Evolutionary conservation across 2,797 vertebrate genomes (phyloP), one percentile per base, ranked within the genome.

Genomic region (Phoeniculus purpureus): DNA sequence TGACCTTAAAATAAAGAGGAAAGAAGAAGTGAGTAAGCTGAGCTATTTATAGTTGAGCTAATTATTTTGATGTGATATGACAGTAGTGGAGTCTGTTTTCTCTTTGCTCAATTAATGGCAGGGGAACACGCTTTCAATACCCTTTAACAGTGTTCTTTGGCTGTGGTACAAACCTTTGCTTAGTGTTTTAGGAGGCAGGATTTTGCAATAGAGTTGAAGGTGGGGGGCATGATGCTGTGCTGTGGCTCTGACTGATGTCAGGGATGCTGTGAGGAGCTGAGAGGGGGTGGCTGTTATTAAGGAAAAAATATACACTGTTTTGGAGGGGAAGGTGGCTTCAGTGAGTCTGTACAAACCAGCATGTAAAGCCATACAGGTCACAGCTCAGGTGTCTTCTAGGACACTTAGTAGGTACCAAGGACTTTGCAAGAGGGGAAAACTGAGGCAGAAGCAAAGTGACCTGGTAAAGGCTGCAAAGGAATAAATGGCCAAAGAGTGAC

Each of bases 31-130:
- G 84, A 95, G 80, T 92, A 93, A 88, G 80, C 70, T 6, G 67
- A 52, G 67, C 77, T 95, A 95, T 96, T 94, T 87, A 91, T 92
- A 94, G 70, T 43, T 27, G n/a, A 91, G 86, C 81, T 94, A 95
- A 96, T 94, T 92, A 93, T 93, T 96, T 87, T 92, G 75, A 95
- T 78, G 85, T 73, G 80, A 68, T 93, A 72, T 84, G 89, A 87
- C 90, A 95, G 92, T 40, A 88, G 61, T 0, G 0, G 81, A 84
- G 82, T 81, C 93, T 93, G 88, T 91, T 91, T 94, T 90, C 81
- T 81, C 48, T 92, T 92, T 77, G 54, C 76, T 94, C 85, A 80
- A 64, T 95, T 90, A 92, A 95, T 70, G 73, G 56, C 80, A 93
- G 17, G 72, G 85, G 89, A 72, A 84, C 84, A 87, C 58, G 61